Evolutionary conservation across 2,888 invertebrate genomes (phyloP).

Genomic region (Philopedon plagiatum): DNA sequence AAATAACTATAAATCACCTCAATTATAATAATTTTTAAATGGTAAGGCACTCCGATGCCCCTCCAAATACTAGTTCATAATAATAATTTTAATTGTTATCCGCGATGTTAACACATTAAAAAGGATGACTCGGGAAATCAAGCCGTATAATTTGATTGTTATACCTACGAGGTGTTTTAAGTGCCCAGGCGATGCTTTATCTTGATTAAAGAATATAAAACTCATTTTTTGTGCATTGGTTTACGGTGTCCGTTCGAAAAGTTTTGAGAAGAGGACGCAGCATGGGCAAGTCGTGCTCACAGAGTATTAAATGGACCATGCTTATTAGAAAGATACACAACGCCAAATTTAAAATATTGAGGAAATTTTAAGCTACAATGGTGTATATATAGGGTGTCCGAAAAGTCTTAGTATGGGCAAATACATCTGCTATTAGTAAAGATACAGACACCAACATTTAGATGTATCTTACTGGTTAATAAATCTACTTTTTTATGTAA

Average conservation of each 20-base stretch:
- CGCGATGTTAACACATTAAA: conserved; percentile 49
- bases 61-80: conserved; percentile 24
- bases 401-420: too few relatives aligned
- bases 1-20: background rate
- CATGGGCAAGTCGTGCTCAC: too few relatives aligned
- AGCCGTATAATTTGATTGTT: conserved; percentile 45
- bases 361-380: too few relatives aligned
- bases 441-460: too few relatives aligned
- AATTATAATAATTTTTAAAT: conserved; percentile 15
- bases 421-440: too few relatives aligned
- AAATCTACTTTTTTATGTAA: too few relatives aligned
- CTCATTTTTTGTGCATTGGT: conserved; percentile 20
- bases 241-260: background rate
- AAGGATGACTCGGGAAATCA: conserved; percentile 46
- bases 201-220: conserved; percentile 37
- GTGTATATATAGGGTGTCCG: too few relatives aligned
- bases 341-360: too few relatives aligned
- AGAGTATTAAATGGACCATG: too few relatives aligned
- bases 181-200: conserved; percentile 30
- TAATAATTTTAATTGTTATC: conserved; percentile 46
- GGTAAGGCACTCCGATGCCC: conserved; percentile 2
- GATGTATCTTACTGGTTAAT: too few relatives aligned
- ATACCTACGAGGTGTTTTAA: conserved; percentile 41
- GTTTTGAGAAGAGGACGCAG: too few relatives aligned
- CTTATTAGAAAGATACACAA: too few relatives aligned